Base-by-base conservation (phyloP, 92 coral and sea anemone genomes). In the Zoanthus solanderi region DNA sequence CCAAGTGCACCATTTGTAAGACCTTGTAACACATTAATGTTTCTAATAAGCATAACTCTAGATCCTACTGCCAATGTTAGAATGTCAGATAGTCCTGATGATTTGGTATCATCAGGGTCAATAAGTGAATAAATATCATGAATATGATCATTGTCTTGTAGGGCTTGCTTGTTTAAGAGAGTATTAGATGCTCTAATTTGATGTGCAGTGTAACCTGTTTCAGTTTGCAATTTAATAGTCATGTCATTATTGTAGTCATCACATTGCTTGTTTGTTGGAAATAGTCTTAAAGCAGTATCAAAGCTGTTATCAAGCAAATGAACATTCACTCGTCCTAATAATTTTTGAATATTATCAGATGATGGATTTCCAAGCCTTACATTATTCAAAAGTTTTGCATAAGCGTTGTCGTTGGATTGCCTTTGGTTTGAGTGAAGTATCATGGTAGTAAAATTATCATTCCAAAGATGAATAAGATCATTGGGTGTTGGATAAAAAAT, bases 1-100 rank as follows among this genome's bases (percentile, higher is more conserved):
- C 94, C 91, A 61, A 69, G 71, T 88, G 94, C 91, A 10, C 94
- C 94, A 91, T 91, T 91, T 54, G 88, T 89, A 52, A 88, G 79
- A 9, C 94, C 94, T 72, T 71, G 76, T 37, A 85, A 37, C 30
- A 81, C 72, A 18, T 77, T 16, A 44, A 91, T 88, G 66, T 84
- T 88, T 77, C 84, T 75, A 65, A 88, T 53, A 10, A 88, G 94
- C 94, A 88, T 91, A 58, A 88, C 91, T 16, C 89, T 37, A 54
- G 77, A 46, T 18, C 71, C 78, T 15, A 52, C 78, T 37, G 84
- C 83, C 73, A 88, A 73, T 78, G n/a, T 30, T 50, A 89, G 42
- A 37, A 57, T 50, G 16, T 63, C 14, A 23, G 88, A 72, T 12
- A 86, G 83, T 45, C 92, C 87, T 7, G 66, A 77, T 29, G 50